Base-by-base conservation (phyloP, 2,113 vertebrate genomes). In the Aramus guarauna region DNA sequence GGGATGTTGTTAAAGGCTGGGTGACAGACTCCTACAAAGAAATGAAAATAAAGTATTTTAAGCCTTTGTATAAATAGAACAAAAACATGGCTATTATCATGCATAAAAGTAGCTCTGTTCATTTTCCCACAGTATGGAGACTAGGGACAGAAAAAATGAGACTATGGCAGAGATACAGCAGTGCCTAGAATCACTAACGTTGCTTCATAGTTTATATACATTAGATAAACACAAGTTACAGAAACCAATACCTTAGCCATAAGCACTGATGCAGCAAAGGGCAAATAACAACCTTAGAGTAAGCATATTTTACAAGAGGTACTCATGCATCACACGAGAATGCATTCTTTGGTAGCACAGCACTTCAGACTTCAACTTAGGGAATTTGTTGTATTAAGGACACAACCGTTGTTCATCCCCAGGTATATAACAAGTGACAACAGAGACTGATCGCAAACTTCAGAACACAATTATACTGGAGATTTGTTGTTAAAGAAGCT, bases 11-110 rank as follows among this genome's bases (percentile, higher is more conserved):
- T 36, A 79, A 68, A 93, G 95, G 86, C 68, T 95, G 92, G 12
- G 83, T 80, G 53, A 86, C 22, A 52, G 96, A 78, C 36, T 96
- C 97, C 98, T 97, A 72, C 15, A 81, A 76, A 85, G 43, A 82
- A 81, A 94, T 19, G 5, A 76, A 73, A 24, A 52, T 4, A 19
- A 79, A 71, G 11, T 27, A 72, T 24, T 75, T 69, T 55, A 92
- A 82, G 52, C 8, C 21, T 85, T 39, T 55, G 11, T 27, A 52
- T 39, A 36, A 73, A 63, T 77, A 77, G 11, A 48, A 88, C 19
- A 85, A 67, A 94, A 64, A 29, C 3, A 58, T 11, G 11, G n/a
- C 19, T 72, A 60, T 32, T 17, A 58, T 2, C n/a, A 88, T 0
- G 0, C 32, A 68, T 47, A 63, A 50, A 92, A 71, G 32, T 5